These are phyloP conservation scores for Apis dorsata DNA, from an alignment of 1,140 invertebrate genomes.

Conservation along the genomic window DNA sequence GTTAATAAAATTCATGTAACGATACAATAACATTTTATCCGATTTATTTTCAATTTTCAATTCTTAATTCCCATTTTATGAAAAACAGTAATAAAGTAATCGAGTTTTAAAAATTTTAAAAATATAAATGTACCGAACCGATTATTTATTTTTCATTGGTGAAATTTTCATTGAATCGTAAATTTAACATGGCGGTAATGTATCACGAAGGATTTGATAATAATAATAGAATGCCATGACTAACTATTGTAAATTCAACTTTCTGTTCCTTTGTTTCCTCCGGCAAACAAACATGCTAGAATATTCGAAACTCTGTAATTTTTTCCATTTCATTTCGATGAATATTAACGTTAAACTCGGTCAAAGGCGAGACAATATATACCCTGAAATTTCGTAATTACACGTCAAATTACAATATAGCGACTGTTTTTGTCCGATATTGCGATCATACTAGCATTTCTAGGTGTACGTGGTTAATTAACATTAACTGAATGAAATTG, in stretches of 20 bases:
- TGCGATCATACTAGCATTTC: not conserved
- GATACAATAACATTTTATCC: no score
- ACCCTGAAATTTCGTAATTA: not conserved
- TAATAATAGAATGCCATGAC: not conserved
- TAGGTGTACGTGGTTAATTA: not conserved
- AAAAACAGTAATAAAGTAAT: no score
- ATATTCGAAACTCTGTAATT: not conserved
- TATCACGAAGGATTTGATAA: not conserved
- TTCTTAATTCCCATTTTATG: no score
- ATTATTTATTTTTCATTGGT: no score
- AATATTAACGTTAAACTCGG: not conserved
- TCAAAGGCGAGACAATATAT: not conserved
- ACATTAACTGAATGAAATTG: not conserved
- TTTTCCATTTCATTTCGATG: not conserved
- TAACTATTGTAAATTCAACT: not conserved
- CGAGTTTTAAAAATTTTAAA: no score
- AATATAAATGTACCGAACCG: no score
- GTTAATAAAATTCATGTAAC: no score
- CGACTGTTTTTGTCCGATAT: not conserved
- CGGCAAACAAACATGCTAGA: not conserved
- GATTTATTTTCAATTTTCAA: no score
- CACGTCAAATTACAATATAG: not conserved
- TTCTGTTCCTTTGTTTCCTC: not conserved
- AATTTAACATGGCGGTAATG: no score
- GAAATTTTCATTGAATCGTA: not conserved